Conservation (phyloP, 2,113 vertebrate genomes). For the Gallinago paraguaiae region DNA sequence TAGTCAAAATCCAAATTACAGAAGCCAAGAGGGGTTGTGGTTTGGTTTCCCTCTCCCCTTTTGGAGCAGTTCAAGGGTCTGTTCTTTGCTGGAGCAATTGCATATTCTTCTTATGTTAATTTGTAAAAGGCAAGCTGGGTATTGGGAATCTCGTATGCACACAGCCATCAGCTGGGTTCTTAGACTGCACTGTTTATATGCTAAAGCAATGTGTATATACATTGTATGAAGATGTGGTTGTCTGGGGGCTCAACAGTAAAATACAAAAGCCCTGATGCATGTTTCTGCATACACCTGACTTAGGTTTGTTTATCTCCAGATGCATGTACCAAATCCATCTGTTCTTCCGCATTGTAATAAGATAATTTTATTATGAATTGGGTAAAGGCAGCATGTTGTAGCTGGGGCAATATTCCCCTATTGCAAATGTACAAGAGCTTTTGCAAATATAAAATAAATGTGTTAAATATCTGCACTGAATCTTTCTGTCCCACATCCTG, state of each 20-base stretch:
- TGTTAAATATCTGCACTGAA: not conserved
- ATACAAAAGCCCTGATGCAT: not conserved
- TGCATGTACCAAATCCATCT: not conserved
- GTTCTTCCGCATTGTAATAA: not conserved
- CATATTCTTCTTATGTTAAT: not conserved
- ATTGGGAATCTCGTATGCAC: too few species aligned
- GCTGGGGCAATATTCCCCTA: not conserved
- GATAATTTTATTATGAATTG: not conserved
- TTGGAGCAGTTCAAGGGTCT: not conserved
- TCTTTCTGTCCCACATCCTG: too few species aligned
- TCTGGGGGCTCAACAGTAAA: not conserved
- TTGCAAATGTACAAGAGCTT: not conserved
- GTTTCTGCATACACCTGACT: not conserved
- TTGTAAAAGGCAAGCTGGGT: not conserved
- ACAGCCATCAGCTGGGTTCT: not conserved
- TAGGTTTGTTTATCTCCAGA: not conserved
- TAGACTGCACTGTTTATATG: not conserved
- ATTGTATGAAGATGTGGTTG: not conserved
- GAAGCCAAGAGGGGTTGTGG: not conserved
- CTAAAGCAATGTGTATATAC: not conserved
- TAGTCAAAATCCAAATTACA: not conserved
- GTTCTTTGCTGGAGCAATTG: not conserved
- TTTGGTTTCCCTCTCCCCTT: not conserved
- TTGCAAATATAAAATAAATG: not conserved
- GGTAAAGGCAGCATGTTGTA: not conserved